phyloP scores from a whole-genome alignment of 2,797 vertebrate species.

The Lacerta bilineata region DNA sequence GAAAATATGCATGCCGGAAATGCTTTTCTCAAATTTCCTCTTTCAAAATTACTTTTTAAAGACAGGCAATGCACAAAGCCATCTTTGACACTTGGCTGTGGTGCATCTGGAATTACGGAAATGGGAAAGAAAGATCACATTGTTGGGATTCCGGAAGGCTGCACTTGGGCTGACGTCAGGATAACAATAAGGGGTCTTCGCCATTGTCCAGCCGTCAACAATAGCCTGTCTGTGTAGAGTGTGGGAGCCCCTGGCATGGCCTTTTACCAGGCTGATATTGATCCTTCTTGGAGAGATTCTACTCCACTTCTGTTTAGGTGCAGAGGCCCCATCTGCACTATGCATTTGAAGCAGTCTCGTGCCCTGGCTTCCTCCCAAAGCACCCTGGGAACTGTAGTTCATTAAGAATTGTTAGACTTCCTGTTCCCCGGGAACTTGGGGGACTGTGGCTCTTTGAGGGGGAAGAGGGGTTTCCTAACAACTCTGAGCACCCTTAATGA shows the following conservation, averaged over 20 bases:
- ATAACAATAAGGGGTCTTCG: conserved; percentile 10
- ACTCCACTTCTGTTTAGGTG: conserved; percentile 31
- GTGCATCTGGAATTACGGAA: conserved; percentile 41
- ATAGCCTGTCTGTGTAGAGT: conserved; percentile 46
- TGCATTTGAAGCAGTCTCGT: too few relatives aligned
- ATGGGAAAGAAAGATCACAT: conserved; percentile 64
- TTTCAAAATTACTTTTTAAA: not conserved
- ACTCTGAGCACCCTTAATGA: too few relatives aligned
- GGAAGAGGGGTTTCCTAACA: too few relatives aligned
- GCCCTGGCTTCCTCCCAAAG: not conserved
- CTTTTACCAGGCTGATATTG: conserved; percentile 27
- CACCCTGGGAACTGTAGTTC: not conserved
- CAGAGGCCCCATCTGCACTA: too few relatives aligned
- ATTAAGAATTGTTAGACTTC: not conserved
- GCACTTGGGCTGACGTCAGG: conserved; percentile 43
- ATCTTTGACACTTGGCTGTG: conserved; percentile 44
- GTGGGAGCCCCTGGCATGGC: conserved; percentile 41
- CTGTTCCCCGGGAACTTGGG: not conserved
- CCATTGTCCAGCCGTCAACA: conserved; percentile 45
- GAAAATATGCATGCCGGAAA: not conserved
- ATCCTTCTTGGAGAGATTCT: conserved; percentile 32
- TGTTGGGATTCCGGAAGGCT: conserved; percentile 61
- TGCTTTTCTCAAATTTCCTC: not conserved
- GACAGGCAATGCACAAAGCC: conserved; percentile 37
- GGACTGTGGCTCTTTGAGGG: too few relatives aligned